Evolutionary conservation across 2,888 invertebrate genomes (phyloP).

Genomic region (Erannis defoliaria): DNA sequence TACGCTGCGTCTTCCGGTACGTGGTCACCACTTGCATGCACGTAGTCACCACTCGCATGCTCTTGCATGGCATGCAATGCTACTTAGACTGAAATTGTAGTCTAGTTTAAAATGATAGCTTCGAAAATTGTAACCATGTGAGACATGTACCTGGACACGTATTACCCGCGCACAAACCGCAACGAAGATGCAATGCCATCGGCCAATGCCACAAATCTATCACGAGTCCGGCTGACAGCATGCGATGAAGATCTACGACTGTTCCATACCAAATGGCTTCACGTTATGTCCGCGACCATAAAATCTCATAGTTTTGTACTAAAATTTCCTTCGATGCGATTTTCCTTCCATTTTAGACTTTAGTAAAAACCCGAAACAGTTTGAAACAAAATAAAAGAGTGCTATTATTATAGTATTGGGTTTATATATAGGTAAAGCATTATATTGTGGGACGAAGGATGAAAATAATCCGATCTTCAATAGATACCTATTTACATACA

Average conservation of each 20-base stretch:
- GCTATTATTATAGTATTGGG: no score
- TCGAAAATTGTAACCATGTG: neutral
- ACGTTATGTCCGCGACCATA: neutral
- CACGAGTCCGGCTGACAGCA: constrained; percentile 40
- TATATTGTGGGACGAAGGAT: no score
- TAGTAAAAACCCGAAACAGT: neutral
- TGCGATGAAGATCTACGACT: constrained; percentile 45
- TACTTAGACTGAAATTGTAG: no score
- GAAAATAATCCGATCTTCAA: no score
- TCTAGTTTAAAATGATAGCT: neutral
- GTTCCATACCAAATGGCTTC: neutral
- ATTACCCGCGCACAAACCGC: constrained; percentile 34
- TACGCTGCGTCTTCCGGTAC: no score
- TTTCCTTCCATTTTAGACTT: neutral
- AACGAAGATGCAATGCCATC: constrained; percentile 47
- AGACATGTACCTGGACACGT: neutral
- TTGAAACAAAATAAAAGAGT: no score
- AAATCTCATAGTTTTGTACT: neutral
- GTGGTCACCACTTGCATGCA: no score
- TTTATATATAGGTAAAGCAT: no score
- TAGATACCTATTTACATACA: neutral
- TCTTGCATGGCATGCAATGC: no score
- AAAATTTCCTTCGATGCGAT: no score
- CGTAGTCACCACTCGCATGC: no score
- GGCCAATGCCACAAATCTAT: constrained; percentile 67